Base-by-base conservation (phyloP, 2,797 vertebrate genomes). In the Amblyopsis hoosieri region DNA sequence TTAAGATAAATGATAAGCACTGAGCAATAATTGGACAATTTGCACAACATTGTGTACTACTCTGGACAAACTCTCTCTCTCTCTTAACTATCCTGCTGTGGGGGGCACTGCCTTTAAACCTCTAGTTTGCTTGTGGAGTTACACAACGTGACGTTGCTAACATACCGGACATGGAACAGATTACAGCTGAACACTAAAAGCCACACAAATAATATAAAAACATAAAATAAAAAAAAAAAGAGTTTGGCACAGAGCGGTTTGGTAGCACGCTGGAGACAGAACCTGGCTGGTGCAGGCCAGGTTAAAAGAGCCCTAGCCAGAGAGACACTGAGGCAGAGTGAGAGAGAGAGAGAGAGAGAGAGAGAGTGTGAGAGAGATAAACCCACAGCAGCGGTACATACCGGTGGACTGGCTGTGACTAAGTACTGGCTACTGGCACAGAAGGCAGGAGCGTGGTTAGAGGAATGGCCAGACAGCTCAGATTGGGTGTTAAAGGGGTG, bases 91-190 rank as follows among this genome's bases (percentile, higher is more conserved):
- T 23, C 23, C 23, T 23, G 19, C 19, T 23, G 19, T 23, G 19
- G 19, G 19, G 19, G 19, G 3, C 19, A 58, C 70, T 45, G 74
- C 72, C 66, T 60, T 54, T 57, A 45, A 79, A 80, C 71, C 73
- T 29, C 74, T 67, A 60, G 10, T 31, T 72, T 60, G 66, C 67
- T 1, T 70, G 76, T 74, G 71, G 45, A 60, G 72, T 57, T 71
- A 72, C 62, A 85, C 81, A 76, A 75, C 69, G 50, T 77, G 78
- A 79, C 75, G 72, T 86, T 82, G 86, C 77, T 74, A 37, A 54
- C 85, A 78, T 78, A 86, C 80, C 23, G 42, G 52, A 85, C 77
- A 83, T 63, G 66, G 69, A 85, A 88, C 84, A 88, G 79, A 85
- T 80, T 71, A 71, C 85, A 83, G 83, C 75, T 71, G 72, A 76